A percentile compares a stretch with the other conserved stretches of the same genome.
phyloP scores from a whole-genome alignment of 2,888 invertebrate genomes.

The Leucophenga montana region DNA sequence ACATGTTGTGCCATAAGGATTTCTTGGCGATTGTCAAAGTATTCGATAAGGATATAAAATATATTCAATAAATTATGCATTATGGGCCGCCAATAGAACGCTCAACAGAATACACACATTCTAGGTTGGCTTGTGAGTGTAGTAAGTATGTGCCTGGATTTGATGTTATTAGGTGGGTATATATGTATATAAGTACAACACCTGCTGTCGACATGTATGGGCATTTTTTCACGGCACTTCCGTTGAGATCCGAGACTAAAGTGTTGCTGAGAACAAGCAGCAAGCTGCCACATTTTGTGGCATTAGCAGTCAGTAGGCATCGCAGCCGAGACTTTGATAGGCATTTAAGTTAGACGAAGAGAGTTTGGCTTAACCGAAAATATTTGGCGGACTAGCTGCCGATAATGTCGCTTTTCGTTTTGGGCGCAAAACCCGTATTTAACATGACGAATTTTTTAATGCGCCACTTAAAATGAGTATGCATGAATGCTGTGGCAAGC shows the following conservation, averaged over 20 bases:
- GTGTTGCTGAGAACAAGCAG: neutral
- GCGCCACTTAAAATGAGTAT: conserved; percentile 25
- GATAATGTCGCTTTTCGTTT: conserved; percentile 51
- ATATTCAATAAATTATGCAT: conserved; percentile 58
- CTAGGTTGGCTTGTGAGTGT: conserved; percentile 5
- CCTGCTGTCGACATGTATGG: conserved; percentile 20
- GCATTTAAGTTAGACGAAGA: conserved; percentile 3
- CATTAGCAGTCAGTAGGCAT: conserved; percentile 59
- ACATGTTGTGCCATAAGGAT: conserved; percentile 12
- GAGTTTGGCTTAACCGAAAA: neutral
- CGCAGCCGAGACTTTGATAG: conserved; percentile 32
- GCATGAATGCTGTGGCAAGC: conserved; percentile 35
- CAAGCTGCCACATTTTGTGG: neutral
- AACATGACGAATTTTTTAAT: conserved; percentile 29
- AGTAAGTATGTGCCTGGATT: conserved; percentile 12
- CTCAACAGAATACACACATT: too few species aligned
- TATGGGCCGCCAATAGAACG: conserved; percentile 45
- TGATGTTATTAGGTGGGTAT: conserved; percentile 17
- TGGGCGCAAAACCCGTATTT: conserved; percentile 14
- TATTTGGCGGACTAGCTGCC: conserved; percentile 38
- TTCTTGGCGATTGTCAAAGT: conserved; percentile 15
- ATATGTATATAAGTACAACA: neutral
- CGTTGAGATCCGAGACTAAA: neutral
- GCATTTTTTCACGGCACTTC: conserved; percentile 17
- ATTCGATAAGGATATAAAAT: conserved; percentile 22